phyloP scores from a whole-genome alignment of 2,113 vertebrate species.

The Prietella phreatophila region DNA sequence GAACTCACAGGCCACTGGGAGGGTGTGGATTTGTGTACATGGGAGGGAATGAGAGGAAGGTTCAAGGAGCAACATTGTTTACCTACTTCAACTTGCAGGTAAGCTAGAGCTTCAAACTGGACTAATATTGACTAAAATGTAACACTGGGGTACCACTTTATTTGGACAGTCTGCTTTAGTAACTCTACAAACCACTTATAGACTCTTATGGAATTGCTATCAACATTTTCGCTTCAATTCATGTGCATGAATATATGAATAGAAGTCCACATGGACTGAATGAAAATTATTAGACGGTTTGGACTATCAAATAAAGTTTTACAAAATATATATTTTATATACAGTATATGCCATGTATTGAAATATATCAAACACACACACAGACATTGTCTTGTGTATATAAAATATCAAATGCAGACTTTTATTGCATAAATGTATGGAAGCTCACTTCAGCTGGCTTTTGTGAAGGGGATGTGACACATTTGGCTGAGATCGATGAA shows the following conservation, averaged over 20 bases:
- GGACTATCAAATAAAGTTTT: not conserved
- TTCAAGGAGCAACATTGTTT: no score
- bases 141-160: no score
- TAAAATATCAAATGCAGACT: not conserved
- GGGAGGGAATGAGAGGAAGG: no score
- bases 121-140: no score
- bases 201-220: not conserved
- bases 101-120: no score
- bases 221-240: not conserved
- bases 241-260: not conserved
- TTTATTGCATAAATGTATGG: not conserved
- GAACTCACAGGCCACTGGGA: no score
- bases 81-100: no score
- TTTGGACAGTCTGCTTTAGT: no score
- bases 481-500: conserved; percentile 64
- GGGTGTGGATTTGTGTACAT: no score
- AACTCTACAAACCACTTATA: no score
- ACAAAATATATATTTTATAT: not conserved
- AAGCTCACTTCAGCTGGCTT: conserved; percentile 34
- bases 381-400: no score
- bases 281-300: not conserved
- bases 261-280: not conserved
- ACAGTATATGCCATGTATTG: not conserved
- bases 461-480: conserved; percentile 60
- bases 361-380: no score